These are phyloP conservation scores for Ips typographus DNA, from an alignment of 1,140 invertebrate species.

Conservation along the genomic window DNA sequence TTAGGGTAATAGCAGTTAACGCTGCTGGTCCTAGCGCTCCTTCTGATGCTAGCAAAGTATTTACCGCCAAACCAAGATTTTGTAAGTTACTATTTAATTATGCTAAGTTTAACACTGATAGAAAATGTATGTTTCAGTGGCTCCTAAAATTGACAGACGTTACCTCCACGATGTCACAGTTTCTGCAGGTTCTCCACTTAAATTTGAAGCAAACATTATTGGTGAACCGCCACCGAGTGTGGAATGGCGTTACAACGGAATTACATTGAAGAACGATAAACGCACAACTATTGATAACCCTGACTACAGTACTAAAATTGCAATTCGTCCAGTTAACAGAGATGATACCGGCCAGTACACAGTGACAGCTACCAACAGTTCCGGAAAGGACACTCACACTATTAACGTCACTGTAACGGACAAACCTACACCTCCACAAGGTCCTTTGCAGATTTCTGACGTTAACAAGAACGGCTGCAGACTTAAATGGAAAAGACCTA, in stretches of 20 bases:
- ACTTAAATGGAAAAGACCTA: slow-evolving; percentile 91
- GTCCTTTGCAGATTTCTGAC: slow-evolving; percentile 86
- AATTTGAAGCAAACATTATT: slow-evolving; percentile 86
- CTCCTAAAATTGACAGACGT: slow-evolving; percentile 93
- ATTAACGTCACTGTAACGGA: slow-evolving; percentile 91
- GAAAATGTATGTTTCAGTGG: slow-evolving; percentile 60
- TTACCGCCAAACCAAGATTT: slow-evolving; percentile 89
- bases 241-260: slow-evolving; percentile 79
- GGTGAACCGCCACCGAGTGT: slow-evolving; percentile 90
- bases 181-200: slow-evolving; percentile 89
- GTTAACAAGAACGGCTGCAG: slow-evolving; percentile 92
- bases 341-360: slow-evolving; percentile 87
- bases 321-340: slow-evolving; percentile 75
- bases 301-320: slow-evolving; percentile 86
- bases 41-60: slow-evolving; percentile 82
- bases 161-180: slow-evolving; percentile 86
- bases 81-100: slow-evolving; percentile 55
- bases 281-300: slow-evolving; percentile 77
- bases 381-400: slow-evolving; percentile 84
- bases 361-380: slow-evolving; percentile 81
- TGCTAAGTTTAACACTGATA: slow-evolving; percentile 11
- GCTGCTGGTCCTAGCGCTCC: slow-evolving; percentile 91
- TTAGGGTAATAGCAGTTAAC: slow-evolving; percentile 95
- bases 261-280: slow-evolving; percentile 57
- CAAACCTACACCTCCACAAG: slow-evolving; percentile 84